Evolutionary conservation across 37 sponge, comb jelly and placozoan genomes (phyloP).

Genomic region (Sycon ciliatum): DNA sequence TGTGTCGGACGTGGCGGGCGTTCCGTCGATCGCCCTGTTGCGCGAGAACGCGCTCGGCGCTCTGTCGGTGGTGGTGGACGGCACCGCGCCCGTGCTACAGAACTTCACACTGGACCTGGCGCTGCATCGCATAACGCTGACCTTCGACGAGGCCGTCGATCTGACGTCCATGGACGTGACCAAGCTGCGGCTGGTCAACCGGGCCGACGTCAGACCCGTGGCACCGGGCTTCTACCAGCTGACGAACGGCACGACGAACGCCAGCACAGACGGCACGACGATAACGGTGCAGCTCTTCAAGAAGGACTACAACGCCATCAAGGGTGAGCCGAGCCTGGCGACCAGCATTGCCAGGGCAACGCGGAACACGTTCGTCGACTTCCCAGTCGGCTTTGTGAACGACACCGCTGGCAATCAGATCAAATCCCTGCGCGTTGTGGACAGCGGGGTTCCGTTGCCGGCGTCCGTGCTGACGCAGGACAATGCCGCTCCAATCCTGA

Average conservation of each 20-base stretch:
- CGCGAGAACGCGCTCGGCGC: not conserved
- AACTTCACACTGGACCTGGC: not conserved
- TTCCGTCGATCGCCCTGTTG: too few species aligned
- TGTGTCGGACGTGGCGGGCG: not conserved
- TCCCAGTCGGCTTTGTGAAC: too few species aligned
- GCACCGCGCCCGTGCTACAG: not conserved
- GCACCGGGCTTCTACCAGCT: constrained; percentile 25
- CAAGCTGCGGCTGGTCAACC: constrained; percentile 24
- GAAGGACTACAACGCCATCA: too few species aligned
- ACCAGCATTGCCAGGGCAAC: too few species aligned
- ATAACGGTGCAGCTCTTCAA: too few species aligned
- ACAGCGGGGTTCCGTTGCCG: not conserved
- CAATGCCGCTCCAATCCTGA: constrained; percentile 49
- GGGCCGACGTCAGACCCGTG: not conserved
- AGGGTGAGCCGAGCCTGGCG: too few species aligned
- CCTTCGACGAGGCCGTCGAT: constrained; percentile 59
- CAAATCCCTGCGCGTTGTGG: too few species aligned
- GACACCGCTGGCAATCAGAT: too few species aligned
- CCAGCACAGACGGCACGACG: constrained; percentile 29
- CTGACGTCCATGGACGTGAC: constrained; percentile 24
- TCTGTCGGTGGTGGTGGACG: not conserved
- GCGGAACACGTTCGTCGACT: too few species aligned
- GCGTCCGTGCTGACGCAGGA: constrained; percentile 13
- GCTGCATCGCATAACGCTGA: constrained; percentile 22
- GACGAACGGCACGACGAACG: constrained; percentile 29